These are phyloP conservation scores for Ricordea florida DNA, from an alignment of 92 coral and sea anemone genomes.

Conservation along the genomic window DNA sequence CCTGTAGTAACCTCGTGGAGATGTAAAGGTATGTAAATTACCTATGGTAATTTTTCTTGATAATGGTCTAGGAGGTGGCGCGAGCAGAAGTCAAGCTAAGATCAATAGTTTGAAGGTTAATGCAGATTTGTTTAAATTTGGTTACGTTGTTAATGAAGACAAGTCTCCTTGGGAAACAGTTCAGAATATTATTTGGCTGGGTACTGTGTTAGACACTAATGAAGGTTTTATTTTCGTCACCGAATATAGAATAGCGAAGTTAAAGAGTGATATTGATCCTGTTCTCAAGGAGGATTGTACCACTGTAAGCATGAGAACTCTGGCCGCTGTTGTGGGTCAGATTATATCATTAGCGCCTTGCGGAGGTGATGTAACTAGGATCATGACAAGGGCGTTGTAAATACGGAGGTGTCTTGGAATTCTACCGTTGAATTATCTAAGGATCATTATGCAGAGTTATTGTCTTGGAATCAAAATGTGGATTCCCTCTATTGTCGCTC, in stretches of 20 bases:
- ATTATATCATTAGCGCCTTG: slow-evolving; percentile 48
- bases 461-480: slow-evolving; percentile 35
- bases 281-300: not conserved
- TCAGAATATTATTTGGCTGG: slow-evolving; percentile 35
- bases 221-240: slow-evolving; percentile 1
- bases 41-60: slow-evolving; percentile 49
- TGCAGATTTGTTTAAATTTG: slow-evolving; percentile 39
- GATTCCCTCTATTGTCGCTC: slow-evolving; percentile 7
- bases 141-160: slow-evolving; percentile 37
- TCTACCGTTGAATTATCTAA: slow-evolving; percentile 13
- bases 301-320: not conserved
- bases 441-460: slow-evolving; percentile 7
- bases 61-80: not conserved
- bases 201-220: slow-evolving; percentile 1
- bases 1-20: slow-evolving; percentile 43
- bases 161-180: slow-evolving; percentile 45
- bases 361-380: slow-evolving; percentile 21
- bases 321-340: slow-evolving; percentile 49
- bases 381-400: slow-evolving; percentile 49
- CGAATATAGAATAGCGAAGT: not conserved
- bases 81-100: not conserved
- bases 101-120: slow-evolving; percentile 12
- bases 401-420: slow-evolving; percentile 23
- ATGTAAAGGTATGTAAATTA: slow-evolving; percentile 6
- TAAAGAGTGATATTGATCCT: not conserved